Percentiles rank a stretch among this genome's conserved stretches.
These are phyloP conservation scores for Mus pahari DNA, from an alignment of 2,113 vertebrate species.

Conservation along the genomic window DNA sequence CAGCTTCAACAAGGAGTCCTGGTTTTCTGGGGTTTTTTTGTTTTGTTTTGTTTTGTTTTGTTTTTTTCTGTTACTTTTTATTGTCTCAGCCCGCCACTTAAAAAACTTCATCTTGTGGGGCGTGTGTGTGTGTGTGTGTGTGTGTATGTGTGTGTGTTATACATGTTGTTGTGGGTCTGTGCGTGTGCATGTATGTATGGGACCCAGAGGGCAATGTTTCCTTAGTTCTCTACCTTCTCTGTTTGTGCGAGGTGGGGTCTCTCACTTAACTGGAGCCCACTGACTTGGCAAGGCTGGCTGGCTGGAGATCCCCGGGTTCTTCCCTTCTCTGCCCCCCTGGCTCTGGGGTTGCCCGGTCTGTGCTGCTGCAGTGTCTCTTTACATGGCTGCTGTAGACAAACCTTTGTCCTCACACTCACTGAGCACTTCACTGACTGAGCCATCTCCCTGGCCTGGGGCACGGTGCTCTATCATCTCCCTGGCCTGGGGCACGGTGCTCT, in stretches of 20 bases:
- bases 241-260: not conserved
- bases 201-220: not conserved
- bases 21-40: not conserved
- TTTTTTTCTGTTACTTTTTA: not conserved
- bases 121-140: not conserved
- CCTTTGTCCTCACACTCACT: not conserved
- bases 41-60: too few species aligned
- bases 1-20: not conserved
- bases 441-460: too few species aligned
- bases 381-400: not conserved
- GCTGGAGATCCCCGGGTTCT: not conserved
- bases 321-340: not conserved
- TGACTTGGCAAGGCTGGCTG: not conserved
- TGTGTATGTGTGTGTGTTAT: not conserved
- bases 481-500: too few species aligned
- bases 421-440: too few species aligned
- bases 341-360: not conserved
- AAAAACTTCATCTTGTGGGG: not conserved
- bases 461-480: too few species aligned
- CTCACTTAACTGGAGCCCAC: not conserved
- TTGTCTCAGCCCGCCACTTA: not conserved
- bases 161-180: not conserved
- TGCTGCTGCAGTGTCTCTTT: not conserved
- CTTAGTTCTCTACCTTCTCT: not conserved
- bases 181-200: not conserved